These are phyloP conservation scores for Vannuccia rotundouncinata DNA, from an alignment of 2,888 invertebrate genomes.

Conservation along the genomic window DNA sequence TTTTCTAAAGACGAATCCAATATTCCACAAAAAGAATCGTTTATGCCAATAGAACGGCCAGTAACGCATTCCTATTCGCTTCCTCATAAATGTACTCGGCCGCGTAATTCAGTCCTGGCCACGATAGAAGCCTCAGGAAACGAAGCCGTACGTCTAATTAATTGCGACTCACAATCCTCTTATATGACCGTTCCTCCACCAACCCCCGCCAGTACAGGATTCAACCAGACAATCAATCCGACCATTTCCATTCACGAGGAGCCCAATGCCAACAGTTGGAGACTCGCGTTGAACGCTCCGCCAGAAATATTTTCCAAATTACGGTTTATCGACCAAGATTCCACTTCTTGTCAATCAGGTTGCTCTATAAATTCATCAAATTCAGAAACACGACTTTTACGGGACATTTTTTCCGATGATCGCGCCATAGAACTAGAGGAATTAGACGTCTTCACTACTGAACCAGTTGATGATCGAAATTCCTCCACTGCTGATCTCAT, in stretches of 20 bases:
- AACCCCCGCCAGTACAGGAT: not conserved
- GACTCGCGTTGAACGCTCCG: not conserved
- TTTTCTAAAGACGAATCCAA: slow-evolving; percentile 18
- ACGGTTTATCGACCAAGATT: slow-evolving; percentile 25
- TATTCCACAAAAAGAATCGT: not conserved
- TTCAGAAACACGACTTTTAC: not conserved
- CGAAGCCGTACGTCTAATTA: not conserved
- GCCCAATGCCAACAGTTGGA: not conserved
- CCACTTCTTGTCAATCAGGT: not conserved
- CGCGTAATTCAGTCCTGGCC: not conserved
- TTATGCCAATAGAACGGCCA: not conserved
- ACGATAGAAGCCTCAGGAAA: not conserved
- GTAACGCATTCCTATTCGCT: not conserved
- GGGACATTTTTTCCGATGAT: not conserved
- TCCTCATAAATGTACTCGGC: not conserved
- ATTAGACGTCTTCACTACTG: not conserved
- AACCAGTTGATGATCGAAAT: not conserved
- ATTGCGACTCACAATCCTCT: not conserved
- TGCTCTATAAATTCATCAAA: not conserved
- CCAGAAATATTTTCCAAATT: slow-evolving; percentile 2
- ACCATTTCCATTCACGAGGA: not conserved
- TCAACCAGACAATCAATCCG: not conserved
- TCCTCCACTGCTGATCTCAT: not conserved
- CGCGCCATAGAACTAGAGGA: not conserved
- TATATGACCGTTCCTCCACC: not conserved